Evolutionary conservation across 1,140 invertebrate species (phyloP), one percentile per base, ranked within the genome.

Genomic region (Manduca sexta): DNA sequence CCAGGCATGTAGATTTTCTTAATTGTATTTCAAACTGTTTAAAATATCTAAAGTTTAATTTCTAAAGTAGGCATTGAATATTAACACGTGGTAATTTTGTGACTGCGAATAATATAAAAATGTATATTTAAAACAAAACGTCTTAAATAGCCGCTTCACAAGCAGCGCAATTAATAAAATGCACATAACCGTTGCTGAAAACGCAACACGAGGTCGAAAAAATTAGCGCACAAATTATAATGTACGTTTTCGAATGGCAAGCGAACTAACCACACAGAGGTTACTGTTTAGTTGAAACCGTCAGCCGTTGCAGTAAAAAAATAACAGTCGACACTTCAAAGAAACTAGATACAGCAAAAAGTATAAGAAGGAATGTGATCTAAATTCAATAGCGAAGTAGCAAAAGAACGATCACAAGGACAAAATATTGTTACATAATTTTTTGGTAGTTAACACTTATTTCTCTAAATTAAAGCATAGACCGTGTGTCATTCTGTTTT

Each of bases 131-230:
- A n/a, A n/a, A n/a, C n/a, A n/a, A n/a, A n/a, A n/a, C n/a, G n/a
- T n/a, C n/a, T n/a, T n/a, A n/a, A n/a, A n/a, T n/a, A n/a, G n/a
- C n/a, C n/a, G n/a, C n/a, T n/a, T n/a, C n/a, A n/a, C n/a, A n/a
- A n/a, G 8, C 21, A 26, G 21, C 8, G 21, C 21, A 26, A 26
- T 26, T 26, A 26, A 26, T 26, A 5, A 3, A 26, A 0, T 8
- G 21, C 4, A 26, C 4, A 3, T 26, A 26, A 26, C 21, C 1
- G 21, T 49, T 31, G 30, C 43, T 53, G 43, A 37, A 50, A 26
- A 26, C 38, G 33, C 21, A 8, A n/a, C 7, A 21, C 45, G 58
- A 58, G 56, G 56, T 55, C 49, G 49, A 59, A 47, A 56, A 52
- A 52, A 59, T 63, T 58, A 52, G 47, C 43, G 33, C 34, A 56